Evolutionary conservation across 2,113 vertebrate genomes (phyloP).

Genomic region (Syrrhaptes paradoxus): DNA sequence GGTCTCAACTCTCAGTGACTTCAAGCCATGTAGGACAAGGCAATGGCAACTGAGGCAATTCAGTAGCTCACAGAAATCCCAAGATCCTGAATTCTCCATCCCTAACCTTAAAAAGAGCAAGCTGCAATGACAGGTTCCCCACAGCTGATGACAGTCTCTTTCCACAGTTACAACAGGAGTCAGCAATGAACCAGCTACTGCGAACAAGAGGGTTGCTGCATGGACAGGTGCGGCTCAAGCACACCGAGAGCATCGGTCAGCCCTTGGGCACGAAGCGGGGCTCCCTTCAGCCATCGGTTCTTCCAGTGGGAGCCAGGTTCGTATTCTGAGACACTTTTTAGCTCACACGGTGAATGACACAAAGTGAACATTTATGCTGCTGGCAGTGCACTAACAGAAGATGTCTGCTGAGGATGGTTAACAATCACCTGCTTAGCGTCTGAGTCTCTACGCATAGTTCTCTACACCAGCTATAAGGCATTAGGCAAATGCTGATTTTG

Average conservation of each 20-base stretch:
- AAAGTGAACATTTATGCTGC: neutral
- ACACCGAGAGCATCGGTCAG: neutral
- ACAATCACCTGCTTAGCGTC: neutral
- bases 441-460: slow-evolving; percentile 6
- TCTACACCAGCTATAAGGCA: slow-evolving; percentile 56
- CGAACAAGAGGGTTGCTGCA: neutral
- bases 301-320: neutral
- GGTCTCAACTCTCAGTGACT: neutral
- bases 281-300: neutral
- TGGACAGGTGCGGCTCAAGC: neutral
- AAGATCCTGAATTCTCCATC: neutral
- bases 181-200: neutral
- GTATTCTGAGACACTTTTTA: neutral
- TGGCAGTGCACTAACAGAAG: slow-evolving; percentile 10
- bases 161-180: neutral
- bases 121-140: slow-evolving; percentile 18
- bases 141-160: slow-evolving; percentile 2
- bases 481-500: slow-evolving; percentile 41
- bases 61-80: neutral
- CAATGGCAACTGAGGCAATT: neutral
- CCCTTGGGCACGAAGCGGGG: neutral
- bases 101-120: slow-evolving; percentile 6
- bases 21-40: neutral
- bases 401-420: neutral
- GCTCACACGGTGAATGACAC: neutral